These are phyloP conservation scores for Mionectes macconnelli DNA, from an alignment of 2,113 vertebrate species.

Conservation along the genomic window DNA sequence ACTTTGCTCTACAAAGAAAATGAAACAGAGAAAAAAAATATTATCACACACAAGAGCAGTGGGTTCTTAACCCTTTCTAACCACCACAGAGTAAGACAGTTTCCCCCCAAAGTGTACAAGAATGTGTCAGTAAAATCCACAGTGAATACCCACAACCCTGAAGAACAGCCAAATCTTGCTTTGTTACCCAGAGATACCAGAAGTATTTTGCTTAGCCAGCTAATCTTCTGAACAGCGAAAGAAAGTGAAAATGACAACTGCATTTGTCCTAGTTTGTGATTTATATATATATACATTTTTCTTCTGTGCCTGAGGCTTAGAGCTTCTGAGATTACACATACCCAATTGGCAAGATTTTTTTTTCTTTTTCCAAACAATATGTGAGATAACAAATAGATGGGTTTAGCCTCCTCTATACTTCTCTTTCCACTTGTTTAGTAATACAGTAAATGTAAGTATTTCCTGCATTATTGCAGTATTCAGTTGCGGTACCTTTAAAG, in stretches of 20 bases:
- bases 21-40: not conserved
- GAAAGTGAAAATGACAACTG: conserved; percentile 31
- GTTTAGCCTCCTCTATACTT: not conserved
- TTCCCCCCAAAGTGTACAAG: not conserved
- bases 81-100: not conserved
- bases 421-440: not conserved
- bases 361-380: not conserved
- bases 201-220: conserved; percentile 26
- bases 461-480: not conserved
- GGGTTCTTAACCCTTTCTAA: conserved; percentile 17
- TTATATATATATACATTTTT: not conserved
- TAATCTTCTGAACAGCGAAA: not conserved
- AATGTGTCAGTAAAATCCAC: conserved; percentile 2
- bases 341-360: not conserved
- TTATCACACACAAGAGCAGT: not conserved
- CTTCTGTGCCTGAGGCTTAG: not conserved
- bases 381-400: not conserved
- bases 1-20: not conserved
- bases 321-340: not conserved
- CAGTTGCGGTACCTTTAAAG: not conserved
- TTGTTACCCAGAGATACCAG: not conserved
- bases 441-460: not conserved
- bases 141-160: not conserved
- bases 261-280: not conserved
- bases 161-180: not conserved